These are phyloP conservation scores for Neotoxoptera formosana DNA, from an alignment of 1,140 invertebrate species.

Conservation along the genomic window DNA sequence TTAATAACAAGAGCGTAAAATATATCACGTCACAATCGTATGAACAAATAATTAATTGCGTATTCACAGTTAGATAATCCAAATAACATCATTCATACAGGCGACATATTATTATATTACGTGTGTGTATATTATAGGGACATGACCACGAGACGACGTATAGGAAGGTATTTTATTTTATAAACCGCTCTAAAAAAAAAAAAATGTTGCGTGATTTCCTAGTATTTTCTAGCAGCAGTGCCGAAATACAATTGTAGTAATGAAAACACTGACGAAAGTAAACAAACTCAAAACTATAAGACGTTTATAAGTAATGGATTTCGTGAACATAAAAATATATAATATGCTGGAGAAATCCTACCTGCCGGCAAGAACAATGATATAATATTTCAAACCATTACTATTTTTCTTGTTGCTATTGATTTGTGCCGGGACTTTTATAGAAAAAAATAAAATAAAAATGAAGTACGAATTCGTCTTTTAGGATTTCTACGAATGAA, in stretches of 20 bases:
- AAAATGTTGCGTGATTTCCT: background rate
- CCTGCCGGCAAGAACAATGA: background rate
- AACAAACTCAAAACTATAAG: background rate
- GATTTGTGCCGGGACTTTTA: background rate
- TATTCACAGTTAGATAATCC: background rate
- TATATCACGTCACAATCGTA: background rate
- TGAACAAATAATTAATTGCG: too few species aligned
- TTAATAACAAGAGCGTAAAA: background rate
- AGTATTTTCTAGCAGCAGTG: background rate
- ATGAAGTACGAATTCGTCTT: background rate
- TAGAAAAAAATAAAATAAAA: background rate
- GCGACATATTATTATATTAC: background rate
- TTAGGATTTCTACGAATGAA: background rate
- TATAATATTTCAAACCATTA: background rate
- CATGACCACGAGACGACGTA: background rate
- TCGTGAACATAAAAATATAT: background rate
- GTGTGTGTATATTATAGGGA: background rate
- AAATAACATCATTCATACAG: background rate
- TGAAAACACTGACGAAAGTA: background rate
- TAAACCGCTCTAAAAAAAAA: background rate
- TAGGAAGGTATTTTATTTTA: background rate
- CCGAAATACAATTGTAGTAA: background rate
- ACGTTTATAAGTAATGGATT: background rate
- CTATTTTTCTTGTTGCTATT: background rate
- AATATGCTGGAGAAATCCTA: background rate